Conservation (phyloP, 2,888 invertebrate genomes). For the Pilophorus perplexus region DNA sequence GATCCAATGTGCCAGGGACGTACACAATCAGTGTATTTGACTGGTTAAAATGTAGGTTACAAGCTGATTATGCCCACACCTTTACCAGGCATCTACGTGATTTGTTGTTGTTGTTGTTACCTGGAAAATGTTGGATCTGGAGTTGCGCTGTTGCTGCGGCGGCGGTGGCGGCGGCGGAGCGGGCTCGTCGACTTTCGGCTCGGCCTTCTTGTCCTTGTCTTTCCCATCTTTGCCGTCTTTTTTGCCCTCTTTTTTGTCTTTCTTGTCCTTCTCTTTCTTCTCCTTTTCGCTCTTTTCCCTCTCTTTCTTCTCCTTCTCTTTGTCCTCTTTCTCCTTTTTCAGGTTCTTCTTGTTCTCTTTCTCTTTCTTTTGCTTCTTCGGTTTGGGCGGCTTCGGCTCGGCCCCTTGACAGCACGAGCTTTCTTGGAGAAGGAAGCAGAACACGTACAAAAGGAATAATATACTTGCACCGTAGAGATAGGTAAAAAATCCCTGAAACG, state of each 20-base stretch:
- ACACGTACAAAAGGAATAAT: conserved; percentile 87
- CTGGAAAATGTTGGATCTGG: conserved; percentile 67
- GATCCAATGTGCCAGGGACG: too few relatives aligned
- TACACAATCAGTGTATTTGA: too few relatives aligned
- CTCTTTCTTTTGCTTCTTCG: conserved; percentile 61
- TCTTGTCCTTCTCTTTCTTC: conserved; percentile 62
- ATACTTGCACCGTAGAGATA: conserved; percentile 91
- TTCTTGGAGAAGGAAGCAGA: conserved; percentile 90
- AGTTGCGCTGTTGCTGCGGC: conserved; percentile 51
- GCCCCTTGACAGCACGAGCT: conserved; percentile 77
- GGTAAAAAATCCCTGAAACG: conserved; percentile 76
- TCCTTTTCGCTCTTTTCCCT: conserved; percentile 57
- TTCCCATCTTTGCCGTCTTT: conserved; percentile 27
- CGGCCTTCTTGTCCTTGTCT: conserved; percentile 55
- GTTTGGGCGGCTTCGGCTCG: conserved; percentile 65
- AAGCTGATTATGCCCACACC: too few relatives aligned
- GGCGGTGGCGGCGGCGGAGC: conserved; percentile 46
- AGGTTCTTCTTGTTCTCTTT: conserved; percentile 57
- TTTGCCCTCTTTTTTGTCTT: conserved; percentile 54
- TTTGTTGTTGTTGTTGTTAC: too few relatives aligned
- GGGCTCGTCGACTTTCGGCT: conserved; percentile 42
- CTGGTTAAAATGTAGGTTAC: too few relatives aligned
- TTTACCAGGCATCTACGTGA: too few relatives aligned
- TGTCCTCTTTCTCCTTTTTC: conserved; percentile 55
- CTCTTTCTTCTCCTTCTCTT: conserved; percentile 57